Conservation (phyloP, 2,888 invertebrate species). For the Drosophila anceps region DNA sequence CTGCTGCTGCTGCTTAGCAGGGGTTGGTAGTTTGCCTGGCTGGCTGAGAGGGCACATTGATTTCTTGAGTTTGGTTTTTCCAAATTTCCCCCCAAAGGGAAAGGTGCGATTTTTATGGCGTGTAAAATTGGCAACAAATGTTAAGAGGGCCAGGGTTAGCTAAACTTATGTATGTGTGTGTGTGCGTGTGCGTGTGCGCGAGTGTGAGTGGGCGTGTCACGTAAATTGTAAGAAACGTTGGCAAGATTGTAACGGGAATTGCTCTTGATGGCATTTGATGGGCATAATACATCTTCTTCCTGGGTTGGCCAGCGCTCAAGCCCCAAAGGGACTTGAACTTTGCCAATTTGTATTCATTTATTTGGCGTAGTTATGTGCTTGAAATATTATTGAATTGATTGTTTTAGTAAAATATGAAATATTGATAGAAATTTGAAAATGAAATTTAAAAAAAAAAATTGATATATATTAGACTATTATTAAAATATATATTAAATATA, state of each 20-base stretch:
- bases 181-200: background rate
- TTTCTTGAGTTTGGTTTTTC: slow-evolving; percentile 47
- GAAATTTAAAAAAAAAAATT: too few species aligned
- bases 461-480: too few species aligned
- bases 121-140: slow-evolving; percentile 64
- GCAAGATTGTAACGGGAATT: slow-evolving; percentile 12
- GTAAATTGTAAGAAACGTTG: slow-evolving; percentile 15
- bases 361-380: background rate
- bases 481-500: too few species aligned
- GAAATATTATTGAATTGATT: background rate
- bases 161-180: background rate
- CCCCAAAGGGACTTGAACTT: background rate
- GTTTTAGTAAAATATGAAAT: background rate
- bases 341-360: background rate
- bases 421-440: background rate
- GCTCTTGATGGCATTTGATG: slow-evolving; percentile 16
- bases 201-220: slow-evolving; percentile 3
- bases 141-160: background rate
- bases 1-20: background rate
- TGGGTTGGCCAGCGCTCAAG: background rate
- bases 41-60: slow-evolving; percentile 58
- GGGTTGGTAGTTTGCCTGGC: background rate
- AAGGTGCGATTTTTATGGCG: slow-evolving; percentile 63
- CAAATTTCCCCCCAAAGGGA: slow-evolving; percentile 1
- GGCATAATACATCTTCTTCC: slow-evolving; percentile 6